Evolutionary conservation across 2,888 invertebrate genomes (phyloP).

Genomic region (Cheilosia impressa): DNA sequence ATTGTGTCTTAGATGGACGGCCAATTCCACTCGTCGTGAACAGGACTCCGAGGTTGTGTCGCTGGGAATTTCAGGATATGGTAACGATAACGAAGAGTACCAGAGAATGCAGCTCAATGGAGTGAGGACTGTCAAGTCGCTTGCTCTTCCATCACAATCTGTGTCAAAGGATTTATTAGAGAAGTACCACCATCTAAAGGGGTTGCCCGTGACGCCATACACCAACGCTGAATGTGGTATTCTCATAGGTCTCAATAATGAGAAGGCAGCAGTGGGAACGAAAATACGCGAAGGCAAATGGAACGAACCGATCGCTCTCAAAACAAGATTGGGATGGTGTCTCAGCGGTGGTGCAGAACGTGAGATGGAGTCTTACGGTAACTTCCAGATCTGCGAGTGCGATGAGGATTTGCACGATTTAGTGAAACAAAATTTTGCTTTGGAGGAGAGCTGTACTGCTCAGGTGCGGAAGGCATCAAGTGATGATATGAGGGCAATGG

Average conservation of each 20-base stretch:
- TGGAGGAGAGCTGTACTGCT: not conserved
- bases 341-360: conserved; percentile 5
- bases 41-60: conserved; percentile 16
- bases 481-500: conserved; percentile 4
- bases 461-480: not conserved
- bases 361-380: not conserved
- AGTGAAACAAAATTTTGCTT: too few species aligned
- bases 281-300: conserved; percentile 21
- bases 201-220: conserved; percentile 9
- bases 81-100: not conserved
- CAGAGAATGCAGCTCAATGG: conserved; percentile 50
- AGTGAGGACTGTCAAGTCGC: not conserved
- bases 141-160: conserved; percentile 6
- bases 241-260: conserved; percentile 20
- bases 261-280: conserved; percentile 8
- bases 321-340: conserved; percentile 27
- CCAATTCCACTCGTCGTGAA: conserved; percentile 28
- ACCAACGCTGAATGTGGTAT: conserved; percentile 27
- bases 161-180: conserved; percentile 1
- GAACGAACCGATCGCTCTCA: conserved; percentile 6
- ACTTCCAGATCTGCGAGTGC: conserved; percentile 36
- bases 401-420: conserved; percentile 8
- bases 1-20: conserved; percentile 37
- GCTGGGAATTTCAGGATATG: conserved; percentile 3
- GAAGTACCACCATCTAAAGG: conserved; percentile 18